Evolutionary conservation across 2,113 vertebrate genomes (phyloP).

Genomic region (Melanotaenia duboulayi): DNA sequence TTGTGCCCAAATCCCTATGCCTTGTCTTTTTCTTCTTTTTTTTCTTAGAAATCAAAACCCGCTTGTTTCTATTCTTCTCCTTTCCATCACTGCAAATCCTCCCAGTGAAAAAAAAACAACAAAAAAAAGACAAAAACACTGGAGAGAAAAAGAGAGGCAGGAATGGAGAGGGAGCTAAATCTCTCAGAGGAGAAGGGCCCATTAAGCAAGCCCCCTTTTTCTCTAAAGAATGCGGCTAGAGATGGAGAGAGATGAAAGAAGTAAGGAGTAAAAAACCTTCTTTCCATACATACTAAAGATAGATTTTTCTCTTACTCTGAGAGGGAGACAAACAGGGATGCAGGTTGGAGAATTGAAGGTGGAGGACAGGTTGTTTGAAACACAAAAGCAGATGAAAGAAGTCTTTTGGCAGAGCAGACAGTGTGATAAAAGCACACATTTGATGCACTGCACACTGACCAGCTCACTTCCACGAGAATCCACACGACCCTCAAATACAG

Average conservation of each 20-base stretch:
- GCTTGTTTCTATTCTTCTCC: constrained; percentile 54
- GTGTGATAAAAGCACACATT: constrained; percentile 38
- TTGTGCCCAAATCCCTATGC: constrained; percentile 44
- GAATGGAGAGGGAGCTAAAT: constrained; percentile 56
- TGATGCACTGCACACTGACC: constrained; percentile 16
- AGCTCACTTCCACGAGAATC: constrained; percentile 25
- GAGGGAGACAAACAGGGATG: constrained; percentile 61
- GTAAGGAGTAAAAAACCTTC: constrained; percentile 10
- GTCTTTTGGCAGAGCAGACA: constrained; percentile 64
- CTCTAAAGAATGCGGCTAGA: constrained; percentile 62
- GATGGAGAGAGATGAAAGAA: constrained; percentile 73
- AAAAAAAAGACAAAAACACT: constrained; percentile 48
- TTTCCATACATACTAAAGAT: constrained; percentile 75
- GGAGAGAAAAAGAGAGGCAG: constrained; percentile 66
- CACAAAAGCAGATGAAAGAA: constrained; percentile 77
- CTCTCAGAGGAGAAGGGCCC: constrained; percentile 68
- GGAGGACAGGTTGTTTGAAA: constrained; percentile 75
- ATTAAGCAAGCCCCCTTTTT: constrained; percentile 66
- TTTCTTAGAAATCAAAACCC: constrained; percentile 44
- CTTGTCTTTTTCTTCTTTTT: constrained; percentile 5
- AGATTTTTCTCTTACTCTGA: constrained; percentile 56
- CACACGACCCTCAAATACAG: constrained; percentile 6
- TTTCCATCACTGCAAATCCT: constrained; percentile 63
- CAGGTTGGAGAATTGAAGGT: constrained; percentile 52
- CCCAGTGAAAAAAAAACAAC: constrained; percentile 25